These are phyloP conservation scores for Chelidonichthys spinosus DNA, from an alignment of 2,797 vertebrate genomes.

Conservation along the genomic window DNA sequence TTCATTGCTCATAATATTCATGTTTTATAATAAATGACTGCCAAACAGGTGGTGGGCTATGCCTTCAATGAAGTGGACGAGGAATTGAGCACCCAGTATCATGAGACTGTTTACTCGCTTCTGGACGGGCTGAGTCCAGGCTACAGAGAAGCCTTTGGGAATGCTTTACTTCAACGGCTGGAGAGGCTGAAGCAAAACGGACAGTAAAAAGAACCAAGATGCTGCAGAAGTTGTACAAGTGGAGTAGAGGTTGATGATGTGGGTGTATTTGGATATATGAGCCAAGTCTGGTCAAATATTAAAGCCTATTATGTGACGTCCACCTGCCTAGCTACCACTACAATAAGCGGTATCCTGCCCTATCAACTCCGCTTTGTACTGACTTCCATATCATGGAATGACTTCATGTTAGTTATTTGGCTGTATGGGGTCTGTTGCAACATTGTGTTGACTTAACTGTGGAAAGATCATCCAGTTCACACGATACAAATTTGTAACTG, in stretches of 20 bases:
- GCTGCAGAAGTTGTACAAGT: constrained; percentile 16
- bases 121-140: constrained; percentile 96
- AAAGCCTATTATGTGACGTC: constrained; percentile 36
- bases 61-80: constrained; percentile 93
- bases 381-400: constrained; percentile 49
- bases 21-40: constrained; percentile 16
- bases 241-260: constrained; percentile 36
- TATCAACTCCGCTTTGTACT: constrained; percentile 45
- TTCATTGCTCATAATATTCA: neutral
- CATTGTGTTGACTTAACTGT: constrained; percentile 58
- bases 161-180: constrained; percentile 93
- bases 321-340: constrained; percentile 47
- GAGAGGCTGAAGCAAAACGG: constrained; percentile 92
- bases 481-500: constrained; percentile 28
- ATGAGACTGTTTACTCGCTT: constrained; percentile 97
- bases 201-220: constrained; percentile 77
- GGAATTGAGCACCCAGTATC: constrained; percentile 89
- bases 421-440: constrained; percentile 43
- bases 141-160: constrained; percentile 97
- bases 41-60: constrained; percentile 92
- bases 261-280: constrained; percentile 40
- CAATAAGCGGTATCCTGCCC: constrained; percentile 29
- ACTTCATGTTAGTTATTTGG: constrained; percentile 47
- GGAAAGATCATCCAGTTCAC: constrained; percentile 51
- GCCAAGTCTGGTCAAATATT: constrained; percentile 52